Evolutionary conservation across 2,888 invertebrate genomes (phyloP), one percentile per base, ranked within the genome.

Genomic region (Pterobdella sp.): DNA sequence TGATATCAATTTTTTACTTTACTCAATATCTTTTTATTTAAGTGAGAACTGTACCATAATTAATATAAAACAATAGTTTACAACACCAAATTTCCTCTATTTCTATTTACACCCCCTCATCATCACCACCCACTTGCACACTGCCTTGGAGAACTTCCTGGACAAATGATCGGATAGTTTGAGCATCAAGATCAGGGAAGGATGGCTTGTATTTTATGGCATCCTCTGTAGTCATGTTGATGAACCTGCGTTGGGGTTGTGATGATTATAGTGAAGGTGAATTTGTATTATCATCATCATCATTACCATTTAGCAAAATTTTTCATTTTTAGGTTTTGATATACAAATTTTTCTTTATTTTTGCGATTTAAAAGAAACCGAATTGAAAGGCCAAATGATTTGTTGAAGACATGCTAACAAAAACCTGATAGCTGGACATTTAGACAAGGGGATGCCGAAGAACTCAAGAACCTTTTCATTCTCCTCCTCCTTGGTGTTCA

Each of bases 381-480:
- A n/a, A n/a, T n/a, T n/a, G n/a, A n/a, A n/a, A n/a, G n/a, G n/a
- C n/a, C n/a, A n/a, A n/a, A n/a, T n/a, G n/a, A n/a, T 29, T 31
- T 29, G 64, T 29, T 31, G 31, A 31, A 63, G 29, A 63, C 4
- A 63, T 22, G 31, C 10, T 14, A 10, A 63, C 29, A 63, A 63
- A 31, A 36, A 35, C 22, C 67, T 37, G 81, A 93, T 90, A 75
- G 85, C 81, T 69, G 86, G 86, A 64, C 82, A 81, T 56, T 86
- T 93, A n/a, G 91, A 91, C 84, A 92, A 91, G 86, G 91, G 92
- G 89, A 97, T 90, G 79, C 96, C 97, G 86, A 99, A 99, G 92
- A 96, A 99, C 86, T 99, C 98, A 83, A 98, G 87, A 84, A 99
- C 97, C 82, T 97, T 88, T 80, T 90, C 90, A 85, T 98, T 96